Base-by-base conservation (phyloP, 2,888 invertebrate species). In the Drosophila melanosoma region DNA sequence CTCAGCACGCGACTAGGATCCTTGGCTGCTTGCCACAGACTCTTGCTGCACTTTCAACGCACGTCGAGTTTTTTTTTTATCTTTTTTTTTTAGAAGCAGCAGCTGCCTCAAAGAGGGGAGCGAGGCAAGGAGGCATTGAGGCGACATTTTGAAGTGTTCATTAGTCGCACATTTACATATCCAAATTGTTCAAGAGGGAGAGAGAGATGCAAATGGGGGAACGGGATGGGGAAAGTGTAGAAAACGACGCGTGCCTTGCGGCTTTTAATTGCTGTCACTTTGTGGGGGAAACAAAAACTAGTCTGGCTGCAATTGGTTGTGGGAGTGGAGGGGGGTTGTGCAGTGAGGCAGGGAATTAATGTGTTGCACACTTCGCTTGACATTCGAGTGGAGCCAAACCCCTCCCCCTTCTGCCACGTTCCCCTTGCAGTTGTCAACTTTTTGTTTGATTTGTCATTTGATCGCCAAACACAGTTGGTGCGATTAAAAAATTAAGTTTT, bases 151-250 rank as follows among this genome's bases (percentile, higher is more conserved):
- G 82, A 91, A 89, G 91, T 90, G 90, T 90, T 91, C 91, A 91
- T 91, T 91, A 91, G 89, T 90, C 90, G 89, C 91, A 91, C 91
- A 91, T 91, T 91, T 91, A 91, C 91, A 90, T 91, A 89, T 90
- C 76, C 85, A 76, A 89, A 90, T 91, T 89, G 91, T 87, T 83
- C 59, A 80, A 79, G 45, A 40, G 40, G 57, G 54, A 8, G 15
- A 36, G 52, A 33, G 57, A 52, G 57, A 71, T 17, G 35, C 15
- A 32, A 32, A 20, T 15, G 23, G 45, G 45, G 45, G 35, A 17
- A 54, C 8, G 23, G n/a, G 35, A 12, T 20, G 45, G 40, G 45
- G 8, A 23, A 15, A 45, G 45, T 26, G 36, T 38, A 38, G 29
- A 38, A 62, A 61, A 53, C 63, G 64, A 70, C 82, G 78, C 68